These are phyloP conservation scores for Stictonetta naevosa DNA, from an alignment of 2,113 vertebrate species.

Conservation along the genomic window DNA sequence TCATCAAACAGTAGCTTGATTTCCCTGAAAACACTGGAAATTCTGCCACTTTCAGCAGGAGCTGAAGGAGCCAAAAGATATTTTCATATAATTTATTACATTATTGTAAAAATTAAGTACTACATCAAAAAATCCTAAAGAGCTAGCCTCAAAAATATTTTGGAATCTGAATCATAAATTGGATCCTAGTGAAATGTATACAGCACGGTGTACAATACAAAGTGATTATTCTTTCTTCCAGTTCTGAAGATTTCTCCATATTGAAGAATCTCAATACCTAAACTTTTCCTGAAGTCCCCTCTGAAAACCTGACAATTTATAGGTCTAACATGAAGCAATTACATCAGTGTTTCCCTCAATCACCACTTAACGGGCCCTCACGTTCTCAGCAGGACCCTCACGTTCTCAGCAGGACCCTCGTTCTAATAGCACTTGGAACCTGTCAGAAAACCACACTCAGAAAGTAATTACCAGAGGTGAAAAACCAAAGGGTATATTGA, in stretches of 20 bases:
- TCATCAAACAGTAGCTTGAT: conserved; percentile 21
- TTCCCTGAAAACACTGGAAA: conserved; percentile 6
- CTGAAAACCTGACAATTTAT: background rate
- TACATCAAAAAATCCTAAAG: background rate
- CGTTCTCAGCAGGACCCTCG: background rate
- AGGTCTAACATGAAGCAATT: background rate
- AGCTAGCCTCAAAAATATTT: background rate
- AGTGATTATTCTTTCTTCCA: background rate
- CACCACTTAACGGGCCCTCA: background rate
- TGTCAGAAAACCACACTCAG: background rate
- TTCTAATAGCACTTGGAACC: background rate
- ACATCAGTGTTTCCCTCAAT: background rate
- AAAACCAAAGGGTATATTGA: background rate
- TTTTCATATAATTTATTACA: background rate
- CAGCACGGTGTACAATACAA: background rate
- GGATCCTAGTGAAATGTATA: background rate
- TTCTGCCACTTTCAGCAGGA: background rate
- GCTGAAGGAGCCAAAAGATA: background rate
- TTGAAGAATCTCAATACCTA: background rate
- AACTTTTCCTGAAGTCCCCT: background rate
- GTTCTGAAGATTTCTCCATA: background rate
- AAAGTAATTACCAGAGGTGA: background rate
- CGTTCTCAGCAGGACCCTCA: background rate
- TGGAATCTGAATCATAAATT: background rate
- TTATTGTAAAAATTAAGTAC: background rate